Evolutionary conservation across 2,797 vertebrate genomes (phyloP).

Genomic region (Lithobates sylvaticus): DNA sequence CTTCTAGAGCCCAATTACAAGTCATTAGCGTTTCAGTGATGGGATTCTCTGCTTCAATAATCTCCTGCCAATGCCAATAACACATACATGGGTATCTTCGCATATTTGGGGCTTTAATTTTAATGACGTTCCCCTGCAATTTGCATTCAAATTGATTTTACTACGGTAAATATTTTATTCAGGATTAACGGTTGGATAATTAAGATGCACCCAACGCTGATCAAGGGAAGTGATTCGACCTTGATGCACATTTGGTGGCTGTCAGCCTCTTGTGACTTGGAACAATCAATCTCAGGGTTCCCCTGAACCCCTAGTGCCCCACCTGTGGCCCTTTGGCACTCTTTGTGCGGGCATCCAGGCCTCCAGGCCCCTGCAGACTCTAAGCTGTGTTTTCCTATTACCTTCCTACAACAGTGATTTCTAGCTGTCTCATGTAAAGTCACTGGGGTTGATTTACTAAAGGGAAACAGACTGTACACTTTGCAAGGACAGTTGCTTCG

Average conservation of each 20-base stretch:
- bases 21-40: constrained; percentile 51
- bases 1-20: constrained; percentile 61
- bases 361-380: too few relatives aligned
- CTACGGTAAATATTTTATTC: constrained; percentile 67
- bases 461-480: too few relatives aligned
- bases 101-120: constrained; percentile 42
- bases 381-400: too few relatives aligned
- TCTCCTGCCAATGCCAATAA: constrained; percentile 48
- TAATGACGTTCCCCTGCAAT: constrained; percentile 56
- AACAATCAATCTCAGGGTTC: too few relatives aligned
- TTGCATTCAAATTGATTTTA: constrained; percentile 65
- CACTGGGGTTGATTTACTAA: too few relatives aligned
- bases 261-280: not conserved
- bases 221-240: constrained; percentile 41
- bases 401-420: too few relatives aligned
- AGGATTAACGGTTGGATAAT: not conserved
- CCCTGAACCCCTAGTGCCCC: too few relatives aligned
- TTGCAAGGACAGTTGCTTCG: too few relatives aligned
- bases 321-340: too few relatives aligned
- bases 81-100: constrained; percentile 33
- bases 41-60: constrained; percentile 57
- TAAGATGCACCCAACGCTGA: constrained; percentile 5
- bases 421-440: too few relatives aligned
- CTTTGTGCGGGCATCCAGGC: too few relatives aligned
- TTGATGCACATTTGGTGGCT: not conserved